phyloP scores from a whole-genome alignment of 2,113 vertebrate genomes.

The Progne subis region DNA sequence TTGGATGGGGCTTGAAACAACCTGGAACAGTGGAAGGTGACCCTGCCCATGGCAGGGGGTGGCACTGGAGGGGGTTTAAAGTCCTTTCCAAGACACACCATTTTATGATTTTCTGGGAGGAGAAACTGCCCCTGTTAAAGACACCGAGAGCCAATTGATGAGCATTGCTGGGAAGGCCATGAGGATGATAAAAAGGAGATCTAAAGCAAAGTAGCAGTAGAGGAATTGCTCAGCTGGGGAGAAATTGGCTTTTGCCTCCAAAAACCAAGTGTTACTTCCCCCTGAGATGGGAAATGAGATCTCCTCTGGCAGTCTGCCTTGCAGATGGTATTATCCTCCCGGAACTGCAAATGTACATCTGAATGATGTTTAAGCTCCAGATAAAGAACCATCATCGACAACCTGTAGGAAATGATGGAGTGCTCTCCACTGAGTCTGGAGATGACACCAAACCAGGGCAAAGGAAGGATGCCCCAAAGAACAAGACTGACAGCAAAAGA shows the following conservation, averaged over 20 bases:
- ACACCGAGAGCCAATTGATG: not conserved
- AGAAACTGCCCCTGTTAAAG: not conserved
- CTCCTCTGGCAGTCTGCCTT: not conserved
- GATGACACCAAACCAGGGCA: not conserved
- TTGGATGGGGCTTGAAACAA: rapidly evolving
- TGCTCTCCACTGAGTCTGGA: not conserved
- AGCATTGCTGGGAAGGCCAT: not conserved
- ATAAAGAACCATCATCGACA: not conserved
- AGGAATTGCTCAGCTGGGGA: not conserved
- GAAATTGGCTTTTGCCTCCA: not conserved
- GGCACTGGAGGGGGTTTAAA: rapidly evolving
- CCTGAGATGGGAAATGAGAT: not conserved
- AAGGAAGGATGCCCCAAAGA: not conserved
- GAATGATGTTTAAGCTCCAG: not conserved
- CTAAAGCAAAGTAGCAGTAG: not conserved
- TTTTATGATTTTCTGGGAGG: not conserved
- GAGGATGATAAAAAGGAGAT: not conserved
- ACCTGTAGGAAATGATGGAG: not conserved
- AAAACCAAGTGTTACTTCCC: not conserved
- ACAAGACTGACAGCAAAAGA: not conserved
- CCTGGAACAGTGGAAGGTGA: not conserved
- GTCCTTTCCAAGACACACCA: not conserved
- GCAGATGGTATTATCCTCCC: not conserved
- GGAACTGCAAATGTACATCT: not conserved
- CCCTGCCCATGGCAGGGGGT: not conserved